Evolutionary conservation across 2,888 invertebrate genomes (phyloP), one percentile per base, ranked within the genome.

Genomic region (Diploptera punctata): DNA sequence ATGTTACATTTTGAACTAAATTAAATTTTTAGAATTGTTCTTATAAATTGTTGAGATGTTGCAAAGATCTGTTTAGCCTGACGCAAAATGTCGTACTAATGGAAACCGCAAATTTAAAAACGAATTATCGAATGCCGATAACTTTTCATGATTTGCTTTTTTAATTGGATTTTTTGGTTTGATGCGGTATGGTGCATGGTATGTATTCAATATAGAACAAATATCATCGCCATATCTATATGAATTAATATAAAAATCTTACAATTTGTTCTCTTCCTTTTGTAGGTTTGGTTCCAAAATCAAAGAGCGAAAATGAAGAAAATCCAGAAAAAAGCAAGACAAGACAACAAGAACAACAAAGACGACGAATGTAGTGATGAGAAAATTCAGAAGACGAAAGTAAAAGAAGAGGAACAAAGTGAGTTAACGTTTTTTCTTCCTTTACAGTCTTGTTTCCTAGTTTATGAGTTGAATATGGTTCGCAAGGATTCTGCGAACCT

Each of bases 251-350:
- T 26, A 54, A 54, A 21, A 54, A 13, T 21, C 9, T 54, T 1
- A 13, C 26, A 57, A 24, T 57, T 65, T 13, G 31, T 1, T 60
- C 16, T n/a, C 21, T 38, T 21, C 18, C n/a, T n/a, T 52, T 49
- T 24, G 26, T 73, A 88, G 88, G 89, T 89, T 74, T 88, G 88
- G 88, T 89, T 89, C 81, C 88, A 89, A 83, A 89, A 89, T 80
- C 89, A 89, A 79, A 83, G 89, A 44, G 89, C 89, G 18, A 89
- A 89, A 82, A 88, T 89, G 82, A 89, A 89, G 81, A 89, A 89
- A 79, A 89, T 89, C 76, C 88, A 89, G 79, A 89, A 89, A 83
- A 89, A 89, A 78, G 87, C 87, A 7, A 85, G 87, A 74, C 85
- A 86, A 78, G 89, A 89, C 75, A 84, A 77, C 29, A 80, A 79